Conservation (phyloP, 2,888 invertebrate genomes). For the Dryococelus australis region DNA sequence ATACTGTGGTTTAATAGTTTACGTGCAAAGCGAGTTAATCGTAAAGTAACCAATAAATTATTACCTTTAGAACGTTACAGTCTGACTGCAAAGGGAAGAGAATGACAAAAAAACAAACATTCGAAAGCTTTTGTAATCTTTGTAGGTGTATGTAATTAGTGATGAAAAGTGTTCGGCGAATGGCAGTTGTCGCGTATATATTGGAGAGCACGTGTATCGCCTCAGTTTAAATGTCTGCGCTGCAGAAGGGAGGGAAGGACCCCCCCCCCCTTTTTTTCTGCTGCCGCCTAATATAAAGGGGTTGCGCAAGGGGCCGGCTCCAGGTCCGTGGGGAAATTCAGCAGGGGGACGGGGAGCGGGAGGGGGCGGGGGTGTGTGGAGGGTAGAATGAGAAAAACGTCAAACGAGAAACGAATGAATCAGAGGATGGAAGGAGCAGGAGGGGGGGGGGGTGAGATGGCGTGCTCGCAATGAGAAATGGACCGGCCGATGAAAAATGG, state of each 20-base stretch:
- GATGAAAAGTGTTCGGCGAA: neutral
- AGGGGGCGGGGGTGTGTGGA: neutral
- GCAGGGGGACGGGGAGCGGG: too few relatives aligned
- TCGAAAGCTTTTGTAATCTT: neutral
- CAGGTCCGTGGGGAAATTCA: conserved; percentile 28
- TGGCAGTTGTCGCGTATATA: neutral
- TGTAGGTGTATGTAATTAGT: neutral
- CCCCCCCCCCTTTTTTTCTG: neutral
- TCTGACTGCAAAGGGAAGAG: too few relatives aligned
- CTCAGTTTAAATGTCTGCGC: neutral
- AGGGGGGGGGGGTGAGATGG: neutral
- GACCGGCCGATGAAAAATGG: conserved; percentile 28
- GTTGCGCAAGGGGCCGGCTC: neutral
- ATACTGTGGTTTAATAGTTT: too few relatives aligned
- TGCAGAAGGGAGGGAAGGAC: neutral
- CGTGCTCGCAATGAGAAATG: conserved; percentile 19
- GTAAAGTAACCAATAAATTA: too few relatives aligned
- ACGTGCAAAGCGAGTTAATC: too few relatives aligned
- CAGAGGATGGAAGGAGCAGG: neutral
- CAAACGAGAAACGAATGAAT: conserved; percentile 30
- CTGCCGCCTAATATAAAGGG: conserved; percentile 21
- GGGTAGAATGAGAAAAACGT: conserved; percentile 28
- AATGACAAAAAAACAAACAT: too few relatives aligned
- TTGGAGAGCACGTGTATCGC: neutral
- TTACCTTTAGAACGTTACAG: too few relatives aligned